Evolutionary conservation across 2,888 invertebrate genomes (phyloP), one percentile per base, ranked within the genome.

Genomic region (Venustoraphidia nigricollis): DNA sequence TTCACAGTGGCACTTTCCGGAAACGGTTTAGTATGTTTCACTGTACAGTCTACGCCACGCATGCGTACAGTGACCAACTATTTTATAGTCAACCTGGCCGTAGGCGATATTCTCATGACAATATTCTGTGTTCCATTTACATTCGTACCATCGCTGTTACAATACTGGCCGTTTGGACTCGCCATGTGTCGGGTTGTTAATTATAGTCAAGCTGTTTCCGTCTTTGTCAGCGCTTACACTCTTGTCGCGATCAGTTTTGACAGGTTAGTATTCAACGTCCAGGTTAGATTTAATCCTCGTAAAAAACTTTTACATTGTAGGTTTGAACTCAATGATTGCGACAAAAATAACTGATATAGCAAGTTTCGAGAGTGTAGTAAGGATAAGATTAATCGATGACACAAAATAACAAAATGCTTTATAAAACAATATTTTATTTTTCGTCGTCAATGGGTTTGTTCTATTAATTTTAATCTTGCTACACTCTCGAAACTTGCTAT

Each of bases 1-100:
- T 84, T 87, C 58, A 62, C 84, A 10, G 70, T 82, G 41, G 81
- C 86, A 0, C 64, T 87, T 10, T 57, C 80, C 8, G 88, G 87
- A 11, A 87, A 87, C 60, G 81, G 81, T 45, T 72, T 83, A 44
- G 90, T 94, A 17, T 90, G 90, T 64, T 91, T 86, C 64, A 85
- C 92, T 27, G 90, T 94, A 1, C 73, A 84, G 54, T 79, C 81
- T 4, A 83, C 84, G 10, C 83, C 87, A 1, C 75, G 87, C 38
- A 92, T 93, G 91, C 77, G 86, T 58, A 92, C 91, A 0, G 90
- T 93, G 3, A 93, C 93, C 40, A 94, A 94, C 66, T 89, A 79
- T 66, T 92, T 93, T 65, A 89, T 94, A 60, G 84, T 87, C 61
- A 89, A 88, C 65, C 70, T 94, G 54, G 91, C 93, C 0, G 73